Base-by-base conservation (phyloP, 2,888 invertebrate genomes). In the Coleophora flavipennella region DNA sequence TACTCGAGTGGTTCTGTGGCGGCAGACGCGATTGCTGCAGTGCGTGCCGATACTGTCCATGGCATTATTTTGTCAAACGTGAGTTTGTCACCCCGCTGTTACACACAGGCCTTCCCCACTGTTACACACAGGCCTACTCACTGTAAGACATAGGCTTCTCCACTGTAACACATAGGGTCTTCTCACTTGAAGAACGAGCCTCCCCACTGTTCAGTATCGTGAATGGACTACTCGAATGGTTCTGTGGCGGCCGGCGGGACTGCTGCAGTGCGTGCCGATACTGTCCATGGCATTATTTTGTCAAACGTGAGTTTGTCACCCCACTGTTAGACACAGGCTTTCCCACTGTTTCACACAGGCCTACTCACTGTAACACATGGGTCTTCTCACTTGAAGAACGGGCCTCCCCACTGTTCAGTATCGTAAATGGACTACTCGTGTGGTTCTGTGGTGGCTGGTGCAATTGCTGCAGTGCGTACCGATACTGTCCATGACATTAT, bases 31-130 rank as follows among this genome's bases (percentile, higher is more conserved):
- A 0, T 83, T 97, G 42, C 81, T 98, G 36, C 95, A 96, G 57
- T 96, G 96, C 66, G 86, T 98, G 49, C 99, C 99, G 1, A 98
- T 99, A 54, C 96, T 98, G 76, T 93, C 96, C 9, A 95, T 98
- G 93, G 97, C 98, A 0, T 85, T 98, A 39, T 96, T 96, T 48
- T 99, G 99, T 78, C 99, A 99, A 81, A 96, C 97, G 91, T 95
- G 76, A 88, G 90, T 84, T 31, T 20, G n/a, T 27, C 13, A 3
- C n/a, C n/a, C n/a, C n/a, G n/a, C n/a, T n/a, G n/a, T n/a, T n/a
- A n/a, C n/a, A n/a, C n/a, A n/a, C n/a, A n/a, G n/a, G n/a, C n/a
- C n/a, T n/a, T n/a, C n/a, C n/a, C n/a, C n/a, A n/a, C n/a, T n/a
- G n/a, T n/a, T n/a, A n/a, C n/a, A n/a, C n/a, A n/a, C n/a, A n/a